phyloP scores from a whole-genome alignment of 2,113 vertebrate genomes.

The Ploceus nigricollis region DNA sequence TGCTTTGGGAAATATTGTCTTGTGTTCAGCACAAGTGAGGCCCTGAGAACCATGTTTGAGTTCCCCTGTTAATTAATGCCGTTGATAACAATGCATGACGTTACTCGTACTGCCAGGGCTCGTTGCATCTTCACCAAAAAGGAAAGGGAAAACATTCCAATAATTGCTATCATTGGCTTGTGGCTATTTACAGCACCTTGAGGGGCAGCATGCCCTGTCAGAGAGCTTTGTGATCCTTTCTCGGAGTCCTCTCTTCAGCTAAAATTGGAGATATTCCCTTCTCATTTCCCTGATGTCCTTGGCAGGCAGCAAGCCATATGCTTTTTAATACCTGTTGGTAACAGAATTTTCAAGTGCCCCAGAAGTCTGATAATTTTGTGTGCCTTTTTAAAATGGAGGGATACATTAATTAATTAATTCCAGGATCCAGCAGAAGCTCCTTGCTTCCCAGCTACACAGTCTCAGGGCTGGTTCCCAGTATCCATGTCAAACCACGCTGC shows the following conservation, averaged over 20 bases:
- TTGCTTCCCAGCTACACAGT: not conserved
- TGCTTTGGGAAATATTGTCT: not conserved
- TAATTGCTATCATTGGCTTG: not conserved
- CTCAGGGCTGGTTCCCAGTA: not conserved
- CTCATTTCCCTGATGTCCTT: not conserved
- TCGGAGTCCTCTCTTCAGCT: not conserved
- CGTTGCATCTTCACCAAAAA: not conserved
- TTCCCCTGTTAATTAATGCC: accelerated
- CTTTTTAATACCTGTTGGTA: not conserved
- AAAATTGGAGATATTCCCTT: not conserved
- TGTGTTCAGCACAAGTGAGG: not conserved
- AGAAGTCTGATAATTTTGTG: not conserved
- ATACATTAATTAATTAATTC: not conserved
- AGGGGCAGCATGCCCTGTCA: not conserved
- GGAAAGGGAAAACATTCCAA: not conserved
- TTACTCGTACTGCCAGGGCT: not conserved
- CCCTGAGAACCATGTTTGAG: not conserved
- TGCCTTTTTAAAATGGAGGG: not conserved
- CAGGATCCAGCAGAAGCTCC: not conserved
- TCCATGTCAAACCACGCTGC: accelerated
- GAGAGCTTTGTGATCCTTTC: not conserved
- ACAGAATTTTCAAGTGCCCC: not conserved
- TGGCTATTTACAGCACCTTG: not conserved
- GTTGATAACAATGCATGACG: not conserved
- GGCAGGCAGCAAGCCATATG: not conserved